Evolutionary conservation across 1,140 invertebrate species (phyloP).

Genomic region (Planococcus citri): DNA sequence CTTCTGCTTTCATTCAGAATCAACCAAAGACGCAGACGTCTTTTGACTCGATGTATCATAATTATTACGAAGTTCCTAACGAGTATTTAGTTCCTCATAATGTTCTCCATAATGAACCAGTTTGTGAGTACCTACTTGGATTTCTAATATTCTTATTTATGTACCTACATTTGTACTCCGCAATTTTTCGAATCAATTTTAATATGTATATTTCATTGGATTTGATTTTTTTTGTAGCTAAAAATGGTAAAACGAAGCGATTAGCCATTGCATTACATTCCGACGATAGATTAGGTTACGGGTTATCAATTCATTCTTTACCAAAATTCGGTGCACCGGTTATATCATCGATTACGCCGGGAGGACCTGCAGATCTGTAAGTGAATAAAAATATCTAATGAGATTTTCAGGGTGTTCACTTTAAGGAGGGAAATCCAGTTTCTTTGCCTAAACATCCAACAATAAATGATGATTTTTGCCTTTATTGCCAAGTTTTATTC

Average conservation of each 20-base stretch:
- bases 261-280: slow-evolving; percentile 13
- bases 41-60: slow-evolving; percentile 1
- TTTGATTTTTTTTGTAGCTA: not conserved
- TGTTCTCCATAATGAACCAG: not conserved
- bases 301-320: not conserved
- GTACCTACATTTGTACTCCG: not conserved
- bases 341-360: slow-evolving; percentile 49
- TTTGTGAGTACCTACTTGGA: not conserved
- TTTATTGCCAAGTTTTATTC: no score
- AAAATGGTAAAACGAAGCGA: not conserved
- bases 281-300: slow-evolving; percentile 17
- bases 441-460: no score
- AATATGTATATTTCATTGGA: no score
- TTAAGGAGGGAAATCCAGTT: not conserved
- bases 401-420: not conserved
- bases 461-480: no score
- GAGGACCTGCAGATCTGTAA: slow-evolving; percentile 61
- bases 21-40: not conserved
- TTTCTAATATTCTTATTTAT: no score
- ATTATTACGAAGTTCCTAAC: slow-evolving; percentile 18
- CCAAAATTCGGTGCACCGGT: slow-evolving; percentile 30
- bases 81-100: not conserved
- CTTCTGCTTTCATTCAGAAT: slow-evolving; percentile 10
- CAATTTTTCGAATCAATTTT: no score
- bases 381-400: slow-evolving; percentile 17